Percentiles rank a stretch among this genome's conserved stretches.
Evolutionary conservation across 2,888 invertebrate species (phyloP).

Genomic region (Drosophila gaucha): DNA sequence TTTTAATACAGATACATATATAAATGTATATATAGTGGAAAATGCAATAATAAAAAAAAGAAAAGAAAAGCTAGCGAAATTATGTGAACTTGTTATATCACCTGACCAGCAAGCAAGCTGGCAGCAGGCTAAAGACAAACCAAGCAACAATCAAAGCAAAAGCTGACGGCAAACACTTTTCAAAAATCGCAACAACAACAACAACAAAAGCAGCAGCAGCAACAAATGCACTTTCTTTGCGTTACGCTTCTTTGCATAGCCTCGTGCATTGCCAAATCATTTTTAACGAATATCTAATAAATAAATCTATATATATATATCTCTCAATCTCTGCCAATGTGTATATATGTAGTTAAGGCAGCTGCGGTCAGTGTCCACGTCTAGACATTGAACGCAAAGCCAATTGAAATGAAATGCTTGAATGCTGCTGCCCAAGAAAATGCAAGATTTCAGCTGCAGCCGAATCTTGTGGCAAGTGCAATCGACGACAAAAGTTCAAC

Average conservation of each 20-base stretch:
- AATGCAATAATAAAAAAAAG: constrained; percentile 41
- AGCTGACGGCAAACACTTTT: constrained; percentile 57
- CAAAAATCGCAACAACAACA: constrained; percentile 38
- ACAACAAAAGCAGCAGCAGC: constrained; percentile 9
- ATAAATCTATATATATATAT: constrained; percentile 24
- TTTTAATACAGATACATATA: constrained; percentile 28
- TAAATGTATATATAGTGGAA: constrained; percentile 20
- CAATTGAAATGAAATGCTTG: constrained; percentile 62
- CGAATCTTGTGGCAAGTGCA: constrained; percentile 55
- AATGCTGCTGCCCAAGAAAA: constrained; percentile 61
- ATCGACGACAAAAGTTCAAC: constrained; percentile 72
- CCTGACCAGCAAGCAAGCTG: constrained; percentile 41
- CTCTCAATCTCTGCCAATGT: too few relatives aligned
- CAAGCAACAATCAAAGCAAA: constrained; percentile 24
- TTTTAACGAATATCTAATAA: constrained; percentile 36
- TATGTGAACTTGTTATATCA: constrained; percentile 76
- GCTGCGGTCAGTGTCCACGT: constrained; percentile 74
- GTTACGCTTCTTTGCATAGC: constrained; percentile 78
- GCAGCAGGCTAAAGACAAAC: constrained; percentile 21
- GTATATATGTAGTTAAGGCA: too few relatives aligned
- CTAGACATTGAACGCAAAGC: constrained; percentile 67
- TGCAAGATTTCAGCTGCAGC: constrained; percentile 31
- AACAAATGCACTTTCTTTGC: constrained; percentile 70
- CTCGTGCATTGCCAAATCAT: constrained; percentile 69
- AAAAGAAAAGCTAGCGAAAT: constrained; percentile 63